Evolutionary conservation across 2,113 vertebrate genomes (phyloP).

Genomic region (Columba livia): DNA sequence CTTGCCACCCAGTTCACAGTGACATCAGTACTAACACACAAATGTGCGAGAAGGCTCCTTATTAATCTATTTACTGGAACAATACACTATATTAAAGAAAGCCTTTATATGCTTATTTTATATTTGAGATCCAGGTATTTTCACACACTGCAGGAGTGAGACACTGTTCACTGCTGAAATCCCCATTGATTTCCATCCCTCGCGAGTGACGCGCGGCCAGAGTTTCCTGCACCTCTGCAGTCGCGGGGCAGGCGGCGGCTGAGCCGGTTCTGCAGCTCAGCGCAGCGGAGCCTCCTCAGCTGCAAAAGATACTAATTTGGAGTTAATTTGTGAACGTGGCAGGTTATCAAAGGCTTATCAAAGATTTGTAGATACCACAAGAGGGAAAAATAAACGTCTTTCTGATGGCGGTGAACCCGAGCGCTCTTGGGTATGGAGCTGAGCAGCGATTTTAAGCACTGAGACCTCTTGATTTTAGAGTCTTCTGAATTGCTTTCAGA

Average conservation of each 20-base stretch:
- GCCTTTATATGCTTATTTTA: background rate
- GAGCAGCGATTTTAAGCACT: background rate
- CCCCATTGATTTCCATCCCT: background rate
- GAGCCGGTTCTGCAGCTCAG: background rate
- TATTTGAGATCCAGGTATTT: background rate
- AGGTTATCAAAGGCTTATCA: background rate
- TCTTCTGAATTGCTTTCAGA: background rate
- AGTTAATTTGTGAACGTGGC: background rate
- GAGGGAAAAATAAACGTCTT: background rate
- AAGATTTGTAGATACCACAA: background rate
- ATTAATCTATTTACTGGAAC: background rate
- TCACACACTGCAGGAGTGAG: background rate
- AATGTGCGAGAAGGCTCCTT: background rate
- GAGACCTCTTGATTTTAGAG: background rate
- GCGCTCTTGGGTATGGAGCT: background rate
- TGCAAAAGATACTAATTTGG: background rate
- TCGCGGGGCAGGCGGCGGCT: background rate
- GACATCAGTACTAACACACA: background rate
- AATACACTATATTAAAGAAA: background rate
- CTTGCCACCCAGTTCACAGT: background rate
- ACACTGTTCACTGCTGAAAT: background rate
- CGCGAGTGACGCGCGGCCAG: background rate
- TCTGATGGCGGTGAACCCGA: background rate
- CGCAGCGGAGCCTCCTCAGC: background rate
- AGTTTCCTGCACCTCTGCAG: background rate